Conservation (phyloP, 2,888 invertebrate species). For the Brachyopa scutellaris region DNA sequence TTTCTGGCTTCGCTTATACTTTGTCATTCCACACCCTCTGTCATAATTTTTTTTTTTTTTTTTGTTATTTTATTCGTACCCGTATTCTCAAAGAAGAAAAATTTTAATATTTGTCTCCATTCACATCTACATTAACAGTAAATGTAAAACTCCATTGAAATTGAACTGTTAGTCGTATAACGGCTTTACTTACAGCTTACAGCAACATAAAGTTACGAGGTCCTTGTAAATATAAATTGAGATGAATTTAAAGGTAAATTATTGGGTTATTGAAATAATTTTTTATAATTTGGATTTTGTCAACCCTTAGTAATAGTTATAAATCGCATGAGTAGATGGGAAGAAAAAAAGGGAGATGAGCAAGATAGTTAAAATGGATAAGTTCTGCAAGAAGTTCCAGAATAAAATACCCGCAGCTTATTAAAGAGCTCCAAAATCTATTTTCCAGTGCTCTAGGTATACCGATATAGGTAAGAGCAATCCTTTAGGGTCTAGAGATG, state of each 20-base stretch:
- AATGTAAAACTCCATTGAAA: constrained; percentile 37
- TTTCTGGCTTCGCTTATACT: constrained; percentile 47
- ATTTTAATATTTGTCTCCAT: constrained; percentile 65
- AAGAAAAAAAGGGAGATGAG: too few species aligned
- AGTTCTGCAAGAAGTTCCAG: too few species aligned
- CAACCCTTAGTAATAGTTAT: too few species aligned
- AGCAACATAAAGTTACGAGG: not conserved
- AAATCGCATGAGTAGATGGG: too few species aligned
- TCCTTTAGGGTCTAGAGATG: too few species aligned
- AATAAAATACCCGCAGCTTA: too few species aligned
- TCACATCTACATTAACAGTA: constrained; percentile 24
- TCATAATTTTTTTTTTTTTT: constrained; percentile 41
- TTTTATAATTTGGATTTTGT: constrained; percentile 18
- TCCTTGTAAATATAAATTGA: constrained; percentile 29
- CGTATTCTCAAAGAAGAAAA: constrained; percentile 33
- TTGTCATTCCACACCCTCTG: constrained; percentile 67
- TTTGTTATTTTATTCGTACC: not conserved
- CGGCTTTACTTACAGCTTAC: constrained; percentile 28
- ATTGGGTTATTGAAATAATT: constrained; percentile 3
- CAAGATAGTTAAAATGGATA: too few species aligned
- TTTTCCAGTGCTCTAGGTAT: too few species aligned
- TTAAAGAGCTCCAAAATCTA: too few species aligned
- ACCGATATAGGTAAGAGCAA: too few species aligned
- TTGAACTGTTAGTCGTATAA: constrained; percentile 34
- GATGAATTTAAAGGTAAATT: constrained; percentile 44